Base-by-base conservation (phyloP, 1,140 invertebrate species). In the Papilio machaon region DNA sequence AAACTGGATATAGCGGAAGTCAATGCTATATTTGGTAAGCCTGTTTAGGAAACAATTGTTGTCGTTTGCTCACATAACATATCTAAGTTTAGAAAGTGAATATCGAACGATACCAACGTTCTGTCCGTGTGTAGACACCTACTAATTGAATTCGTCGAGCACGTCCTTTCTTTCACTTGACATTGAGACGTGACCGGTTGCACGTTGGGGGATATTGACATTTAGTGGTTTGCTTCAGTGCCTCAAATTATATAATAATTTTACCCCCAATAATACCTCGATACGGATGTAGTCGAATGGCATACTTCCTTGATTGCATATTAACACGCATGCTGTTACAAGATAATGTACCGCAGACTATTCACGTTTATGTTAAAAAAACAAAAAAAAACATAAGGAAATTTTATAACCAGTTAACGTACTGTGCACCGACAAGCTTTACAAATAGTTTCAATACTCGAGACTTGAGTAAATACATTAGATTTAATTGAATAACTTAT, bases 101-200 rank as follows among this genome's bases (percentile, higher is more conserved):
- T 81, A 77, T 58, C 64, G 73, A 67, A 52, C 46, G 58, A 83
- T 76, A 67, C 43, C n/a, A 46, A 23, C 77, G 60, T 15, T 78
- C 76, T 77, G 46, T 80, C 30, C 43, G 49, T 73, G 80, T 80
- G 79, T 73, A 79, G 74, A 49, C 79, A 23, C 38, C 76, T 84
- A 83, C 38, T 82, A 85, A 85, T 88, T 85, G 84, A 86, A 88
- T 88, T 87, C 85, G 76, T 80, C 60, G 77, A 73, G 86, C 84
- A 90, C 85, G 86, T 91, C 86, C 87, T 89, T 87, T 93, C 91
- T 92, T 90, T 94, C 90, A 92, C 89, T 94, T 94, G 91, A 94
- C 92, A 94, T 93, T 94, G 92, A 88, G 85, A 88, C 86, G 85
- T 89, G 90, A 91, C 87, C 87, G 88, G 89, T 88, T 90, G 82